These are phyloP conservation scores for Ochropacha duplaris DNA, from an alignment of 2,888 invertebrate genomes.

Conservation along the genomic window DNA sequence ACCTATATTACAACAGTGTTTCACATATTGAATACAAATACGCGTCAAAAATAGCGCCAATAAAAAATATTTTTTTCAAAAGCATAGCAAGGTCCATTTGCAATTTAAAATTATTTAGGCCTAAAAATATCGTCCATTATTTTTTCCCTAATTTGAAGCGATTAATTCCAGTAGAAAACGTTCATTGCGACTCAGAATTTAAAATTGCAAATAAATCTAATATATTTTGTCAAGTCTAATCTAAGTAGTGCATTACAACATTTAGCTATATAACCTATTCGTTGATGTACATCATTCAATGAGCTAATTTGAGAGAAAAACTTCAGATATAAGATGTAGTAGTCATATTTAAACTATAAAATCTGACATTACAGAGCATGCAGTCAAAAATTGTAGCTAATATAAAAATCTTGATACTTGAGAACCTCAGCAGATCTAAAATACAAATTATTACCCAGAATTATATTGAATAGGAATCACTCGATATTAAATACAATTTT, in stretches of 20 bases:
- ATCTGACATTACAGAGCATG: no score
- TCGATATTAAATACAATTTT: no score
- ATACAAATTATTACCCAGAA: no score
- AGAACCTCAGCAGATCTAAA: neutral
- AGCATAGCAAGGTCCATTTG: neutral
- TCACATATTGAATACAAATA: neutral
- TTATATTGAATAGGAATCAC: no score
- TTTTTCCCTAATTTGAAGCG: no score
- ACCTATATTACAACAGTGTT: constrained; percentile 2
- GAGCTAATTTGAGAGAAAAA: neutral
- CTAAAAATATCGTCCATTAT: no score
- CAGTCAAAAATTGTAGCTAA: no score
- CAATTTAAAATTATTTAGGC: neutral
- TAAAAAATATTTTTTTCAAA: neutral
- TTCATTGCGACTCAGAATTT: no score
- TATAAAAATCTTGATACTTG: no score
- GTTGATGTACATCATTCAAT: neutral
- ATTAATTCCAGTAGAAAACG: no score
- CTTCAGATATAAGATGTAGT: neutral
- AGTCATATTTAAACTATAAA: no score
- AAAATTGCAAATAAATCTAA: neutral
- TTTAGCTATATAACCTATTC: neutral
- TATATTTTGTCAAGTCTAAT: neutral
- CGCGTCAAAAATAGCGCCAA: neutral
- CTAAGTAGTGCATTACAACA: neutral